Evolutionary conservation across 1,140 invertebrate genomes (phyloP), one percentile per base, ranked within the genome.

Genomic region (Rhopalosiphum maidis): DNA sequence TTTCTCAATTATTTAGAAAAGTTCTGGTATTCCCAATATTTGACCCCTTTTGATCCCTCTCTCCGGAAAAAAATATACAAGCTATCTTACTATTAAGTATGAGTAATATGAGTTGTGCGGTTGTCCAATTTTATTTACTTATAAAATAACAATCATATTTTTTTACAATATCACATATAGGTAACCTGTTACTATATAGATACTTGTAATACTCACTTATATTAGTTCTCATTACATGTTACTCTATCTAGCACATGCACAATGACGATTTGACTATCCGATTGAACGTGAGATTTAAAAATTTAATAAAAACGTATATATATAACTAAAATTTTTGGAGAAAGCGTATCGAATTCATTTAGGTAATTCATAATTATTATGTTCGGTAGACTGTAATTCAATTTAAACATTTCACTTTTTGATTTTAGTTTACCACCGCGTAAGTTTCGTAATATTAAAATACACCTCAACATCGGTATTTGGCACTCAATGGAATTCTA

Each of bases 321-420:
- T 15, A 18, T n/a, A 77, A 77, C 30, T n/a, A 77, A 77, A 77
- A n/a, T n/a, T 77, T 77, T 11, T n/a, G 30, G 60, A 77, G 60
- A 77, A 77, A 77, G 60, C 60, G 60, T n/a, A 77, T 35, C 60
- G 6, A 77, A 77, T 77, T 77, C 11, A 77, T 77, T 77, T 77
- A 3, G 60, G 15, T 77, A 77, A 77, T 77, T 77, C 60, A 25
- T 85, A 85, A 87, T 46, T 87, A 87, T 46, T 30, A 43, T 30
- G 85, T 46, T 83, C 7, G n/a, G 21, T 7, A 41, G 37, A 83
- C 25, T 48, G 41, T 87, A 87, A 87, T 87, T 87, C 43, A 46
- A 87, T 87, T 87, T 87, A 87, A 87, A 87, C 43, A 46, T 87
- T 87, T 46, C 25, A n/a, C 43, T 30, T 30, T 43, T 25, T 46